Evolutionary conservation across 2,888 invertebrate genomes (phyloP), one percentile per base, ranked within the genome.

Genomic region (Anaspis maculata): DNA sequence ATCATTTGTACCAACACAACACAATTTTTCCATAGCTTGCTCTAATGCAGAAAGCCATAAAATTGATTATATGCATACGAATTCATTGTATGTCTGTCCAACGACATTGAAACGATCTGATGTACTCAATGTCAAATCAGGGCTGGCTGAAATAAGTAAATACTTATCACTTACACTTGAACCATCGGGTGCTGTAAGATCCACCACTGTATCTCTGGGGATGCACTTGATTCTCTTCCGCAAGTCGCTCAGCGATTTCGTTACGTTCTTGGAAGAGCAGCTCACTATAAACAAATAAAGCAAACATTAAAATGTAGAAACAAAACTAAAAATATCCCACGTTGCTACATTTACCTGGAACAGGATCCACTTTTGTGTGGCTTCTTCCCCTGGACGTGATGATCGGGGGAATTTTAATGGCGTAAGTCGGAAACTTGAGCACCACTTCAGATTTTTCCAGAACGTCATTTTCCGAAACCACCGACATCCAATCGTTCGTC

Each of bases 201-300:
- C 51, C 2, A 62, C 52, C 13, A 61, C 44, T 0, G 51, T 49
- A 16, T 56, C 52, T 34, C 61, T 42, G 1, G 61, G 61, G 37
- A 49, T 49, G 37, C 62, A 62, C 25, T 46, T 46, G 5, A 56
- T 42, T 38, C 46, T 42, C 28, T 47, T 42, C 14, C 45, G 41
- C 23, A 49, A 25, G 27, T 42, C 37, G 24, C 36, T 46, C 15
- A 44, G 25, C 37, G 36, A 27, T 40, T 28, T 41, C 3, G 39
- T 39, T 6, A 48, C 37, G 25, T 42, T 40, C 2, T 19, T 14
- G 5, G 43, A 42, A 7, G 19, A 33, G 30, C 49, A 49, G 26
- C 31, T 32, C 10, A 42, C 49, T 49, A 32, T 12, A 39, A 46
- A 34, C 16, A 24, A 10, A 10, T 27, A 11, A 27, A 14, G 13